Percentiles rank a stretch among this genome's conserved stretches.
These are phyloP conservation scores for Lamellibrachia satsuma DNA, from an alignment of 2,888 invertebrate species.

Conservation along the genomic window DNA sequence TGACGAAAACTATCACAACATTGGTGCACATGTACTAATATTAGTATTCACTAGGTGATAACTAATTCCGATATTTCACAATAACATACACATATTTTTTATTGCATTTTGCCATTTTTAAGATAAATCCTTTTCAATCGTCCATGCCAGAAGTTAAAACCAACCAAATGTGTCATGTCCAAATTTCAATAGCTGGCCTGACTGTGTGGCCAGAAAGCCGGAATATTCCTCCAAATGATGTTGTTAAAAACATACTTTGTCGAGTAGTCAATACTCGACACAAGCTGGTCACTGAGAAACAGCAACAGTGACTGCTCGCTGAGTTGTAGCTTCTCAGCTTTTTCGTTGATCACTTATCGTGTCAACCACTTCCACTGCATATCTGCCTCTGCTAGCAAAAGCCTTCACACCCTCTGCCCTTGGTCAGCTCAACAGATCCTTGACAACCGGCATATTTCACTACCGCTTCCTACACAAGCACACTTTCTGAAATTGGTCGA, in stretches of 20 bases:
- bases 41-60: conserved; percentile 11
- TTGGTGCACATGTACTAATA: conserved; percentile 17
- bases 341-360: conserved; percentile 12
- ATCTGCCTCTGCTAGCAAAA: not conserved
- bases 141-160: conserved; percentile 13
- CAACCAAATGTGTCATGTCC: conserved; percentile 17
- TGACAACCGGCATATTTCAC: not conserved
- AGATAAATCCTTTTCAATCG: conserved; percentile 17
- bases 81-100: conserved; percentile 17
- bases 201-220: not conserved
- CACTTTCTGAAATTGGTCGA: conserved; percentile 3
- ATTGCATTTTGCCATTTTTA: conserved; percentile 11
- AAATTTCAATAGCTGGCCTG: conserved; percentile 12
- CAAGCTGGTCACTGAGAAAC: not conserved
- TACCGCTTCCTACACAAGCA: not conserved
- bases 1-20: conserved; percentile 17
- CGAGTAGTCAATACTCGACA: not conserved
- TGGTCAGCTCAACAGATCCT: not conserved
- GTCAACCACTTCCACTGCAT: not conserved
- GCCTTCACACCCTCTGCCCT: not conserved
- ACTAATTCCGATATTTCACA: conserved; percentile 17
- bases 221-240: not conserved
- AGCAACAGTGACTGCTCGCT: not conserved
- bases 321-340: not conserved
- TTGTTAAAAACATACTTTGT: conserved; percentile 9